Base-by-base conservation (phyloP, 1,140 invertebrate genomes). In the Drosophila pallidifrons region DNA sequence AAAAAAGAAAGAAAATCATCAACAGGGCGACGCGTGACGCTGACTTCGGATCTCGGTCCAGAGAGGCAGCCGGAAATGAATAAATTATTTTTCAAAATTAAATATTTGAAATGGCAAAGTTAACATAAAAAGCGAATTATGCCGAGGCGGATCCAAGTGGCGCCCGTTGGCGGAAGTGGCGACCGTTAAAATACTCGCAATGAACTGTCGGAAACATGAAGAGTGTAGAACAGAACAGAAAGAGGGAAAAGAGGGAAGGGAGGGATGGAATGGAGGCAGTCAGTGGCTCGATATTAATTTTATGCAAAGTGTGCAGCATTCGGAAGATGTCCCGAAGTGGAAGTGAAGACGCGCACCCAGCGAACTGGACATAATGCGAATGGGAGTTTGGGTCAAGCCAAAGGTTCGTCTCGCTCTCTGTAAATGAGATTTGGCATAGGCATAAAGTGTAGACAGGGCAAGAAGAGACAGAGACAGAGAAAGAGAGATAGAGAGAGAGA, bases 21-120 rank as follows among this genome's bases (percentile, higher is more conserved):
- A 86, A 86, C 66, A 73, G 64, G 20, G 47, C 47, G 55, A 45
- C 15, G 64, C 35, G 64, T 32, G 52, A 47, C 10, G 25, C 32
- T 46, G 63, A 13, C 46, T 41, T 55, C 60, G 28, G 41, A 11
- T 25, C 15, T 7, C 16, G 15, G 45, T 46, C 15, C 45, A 46
- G 45, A 41, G 15, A 69, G 47, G 45, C 57, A 41, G 82, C 76
- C 82, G 82, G 82, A 86, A 86, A 86, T 86, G 82, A 86, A 86
- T 86, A 86, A 86, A 86, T 88, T 86, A 86, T 86, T 86, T 86
- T 86, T 86, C 67, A 71, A 86, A 86, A 86, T 86, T 87, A 86
- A 86, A 86, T 86, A 86, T 86, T 86, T 86, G 83, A 86, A 86
- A 86, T 88, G 83, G 77, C 83, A 83, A 87, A 87, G 76, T 82